Base-by-base conservation (phyloP, 1,140 invertebrate species). In the Periplaneta americana region DNA sequence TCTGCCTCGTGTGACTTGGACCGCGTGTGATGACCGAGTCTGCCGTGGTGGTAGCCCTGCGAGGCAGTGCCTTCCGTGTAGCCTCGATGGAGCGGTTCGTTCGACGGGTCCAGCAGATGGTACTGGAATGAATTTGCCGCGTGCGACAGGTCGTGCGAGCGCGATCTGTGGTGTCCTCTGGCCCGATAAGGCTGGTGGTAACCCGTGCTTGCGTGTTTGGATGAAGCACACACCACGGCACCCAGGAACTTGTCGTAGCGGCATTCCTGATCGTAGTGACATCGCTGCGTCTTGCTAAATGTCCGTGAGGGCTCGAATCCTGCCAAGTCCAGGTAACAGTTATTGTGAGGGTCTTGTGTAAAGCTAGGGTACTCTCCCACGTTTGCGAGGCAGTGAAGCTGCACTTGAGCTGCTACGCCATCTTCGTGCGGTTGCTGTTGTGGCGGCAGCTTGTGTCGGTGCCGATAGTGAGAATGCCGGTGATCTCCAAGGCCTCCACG, bases 161-260 rank as follows among this genome's bases (percentile, higher is more conserved):
- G 85, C 1, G 90, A 90, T 78, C 89, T 84, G 77, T 88, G 85
- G 84, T 81, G 87, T 76, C 34, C 85, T 82, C 80, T 85, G 85
- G 75, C 81, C 75, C 75, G 88, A 87, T 81, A 84, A 75, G 79
- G 84, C 81, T 88, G 86, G 84, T 89, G 89, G 82, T 66, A 66
- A 66, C 48, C 48, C 48, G 28, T 66, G 87, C 22, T 66, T 87
- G 88, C 88, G 80, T 89, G 88, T 22, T 86, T 85, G 17, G 87
- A 87, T 22, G 87, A 88, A 31, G 87, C 89, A 83, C 91, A 91
- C 83, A 91, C 91, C 31, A 91, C 91, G 28, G 90, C 48, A 66
- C 48, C 48, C 22, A 66, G 22, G 1, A 66, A 66, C n/a, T 91
- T 89, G 83, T 92, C 91, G 84, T 91, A 91, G 84, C 90, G 88